phyloP scores from a whole-genome alignment of 2,113 vertebrate genomes.

The Odontophorus gujanensis region DNA sequence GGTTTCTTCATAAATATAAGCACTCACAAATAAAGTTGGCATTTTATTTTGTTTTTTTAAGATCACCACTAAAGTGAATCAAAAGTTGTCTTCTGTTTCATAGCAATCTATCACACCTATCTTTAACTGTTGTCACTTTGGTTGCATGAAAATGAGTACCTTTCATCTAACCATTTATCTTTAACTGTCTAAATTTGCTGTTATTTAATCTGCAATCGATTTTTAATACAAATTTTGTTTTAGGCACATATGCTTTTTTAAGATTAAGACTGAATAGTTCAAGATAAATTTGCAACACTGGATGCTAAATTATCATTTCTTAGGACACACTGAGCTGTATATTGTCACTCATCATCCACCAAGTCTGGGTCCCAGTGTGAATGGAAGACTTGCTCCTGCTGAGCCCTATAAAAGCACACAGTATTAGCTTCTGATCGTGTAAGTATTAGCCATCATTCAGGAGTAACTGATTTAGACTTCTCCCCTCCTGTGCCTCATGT shows the following conservation, averaged over 20 bases:
- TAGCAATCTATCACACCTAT: background rate
- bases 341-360: background rate
- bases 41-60: background rate
- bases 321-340: background rate
- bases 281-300: background rate
- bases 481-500: background rate
- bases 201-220: background rate
- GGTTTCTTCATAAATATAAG: background rate
- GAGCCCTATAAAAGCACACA: background rate
- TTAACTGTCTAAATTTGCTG: background rate
- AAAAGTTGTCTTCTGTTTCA: background rate
- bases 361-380: background rate
- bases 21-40: background rate
- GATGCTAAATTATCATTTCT: background rate
- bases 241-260: background rate
- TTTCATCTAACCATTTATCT: background rate
- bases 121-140: background rate
- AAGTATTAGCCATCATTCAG: background rate
- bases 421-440: background rate
- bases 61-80: background rate
- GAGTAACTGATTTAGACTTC: background rate
- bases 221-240: background rate
- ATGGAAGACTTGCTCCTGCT: background rate
- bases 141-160: background rate
- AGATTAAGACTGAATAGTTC: background rate